These are phyloP conservation scores for Pantherophis guttatus DNA, from an alignment of 2,113 vertebrate genomes.

Conservation along the genomic window DNA sequence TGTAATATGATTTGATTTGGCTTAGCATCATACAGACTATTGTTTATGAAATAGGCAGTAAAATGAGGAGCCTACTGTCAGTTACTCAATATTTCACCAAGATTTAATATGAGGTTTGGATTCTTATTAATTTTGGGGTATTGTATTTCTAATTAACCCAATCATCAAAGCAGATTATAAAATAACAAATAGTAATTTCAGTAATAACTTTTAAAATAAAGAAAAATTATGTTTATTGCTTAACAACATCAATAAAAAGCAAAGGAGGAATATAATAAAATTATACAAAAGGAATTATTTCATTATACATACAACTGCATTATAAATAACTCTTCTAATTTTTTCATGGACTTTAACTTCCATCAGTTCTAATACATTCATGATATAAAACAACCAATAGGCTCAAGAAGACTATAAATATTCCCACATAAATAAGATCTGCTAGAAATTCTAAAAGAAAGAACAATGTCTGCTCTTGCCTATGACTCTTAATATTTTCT, in stretches of 20 bases:
- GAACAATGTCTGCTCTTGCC: neutral
- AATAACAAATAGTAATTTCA: neutral
- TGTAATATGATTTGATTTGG: neutral
- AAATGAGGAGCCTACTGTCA: neutral
- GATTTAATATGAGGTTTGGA: neutral
- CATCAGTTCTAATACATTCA: neutral
- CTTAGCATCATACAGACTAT: neutral
- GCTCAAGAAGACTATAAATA: neutral
- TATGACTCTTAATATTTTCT: neutral
- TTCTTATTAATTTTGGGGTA: neutral
- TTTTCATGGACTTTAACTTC: neutral
- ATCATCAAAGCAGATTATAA: neutral
- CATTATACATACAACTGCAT: neutral
- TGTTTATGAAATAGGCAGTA: neutral
- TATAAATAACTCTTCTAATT: neutral
- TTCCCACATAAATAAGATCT: neutral
- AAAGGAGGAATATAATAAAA: neutral
- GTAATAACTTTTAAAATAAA: neutral
- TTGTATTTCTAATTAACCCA: neutral
- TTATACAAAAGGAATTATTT: neutral
- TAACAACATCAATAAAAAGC: neutral
- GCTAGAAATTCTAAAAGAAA: neutral
- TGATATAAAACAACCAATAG: neutral
- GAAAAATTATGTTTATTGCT: neutral
- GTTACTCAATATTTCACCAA: neutral